A percentile compares a stretch with the other conserved stretches of the same genome.
Evolutionary conservation across 2,113 vertebrate species (phyloP).

Genomic region (Trematocara zebra): DNA sequence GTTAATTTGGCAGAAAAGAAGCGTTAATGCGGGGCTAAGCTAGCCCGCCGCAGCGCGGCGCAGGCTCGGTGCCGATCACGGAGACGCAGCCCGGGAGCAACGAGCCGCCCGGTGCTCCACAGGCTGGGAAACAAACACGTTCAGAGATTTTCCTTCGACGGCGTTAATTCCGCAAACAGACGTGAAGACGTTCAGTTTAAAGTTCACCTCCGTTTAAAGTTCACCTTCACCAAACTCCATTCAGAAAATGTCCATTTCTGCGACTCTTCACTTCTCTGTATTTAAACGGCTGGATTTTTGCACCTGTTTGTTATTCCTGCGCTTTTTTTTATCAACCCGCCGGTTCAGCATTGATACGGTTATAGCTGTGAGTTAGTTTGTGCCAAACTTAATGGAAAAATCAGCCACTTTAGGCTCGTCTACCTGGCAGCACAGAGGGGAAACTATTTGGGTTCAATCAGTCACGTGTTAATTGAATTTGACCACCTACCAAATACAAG

Average conservation of each 20-base stretch:
- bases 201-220: background rate
- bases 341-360: background rate
- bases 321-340: background rate
- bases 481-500: background rate
- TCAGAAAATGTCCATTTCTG: background rate
- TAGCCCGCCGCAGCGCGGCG: background rate
- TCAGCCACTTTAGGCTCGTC: no score
- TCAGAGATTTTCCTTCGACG: background rate
- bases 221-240: background rate
- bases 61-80: background rate
- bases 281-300: background rate
- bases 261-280: background rate
- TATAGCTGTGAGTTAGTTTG: background rate
- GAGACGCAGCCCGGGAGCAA: background rate
- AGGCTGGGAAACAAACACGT: background rate
- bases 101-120: background rate
- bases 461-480: background rate
- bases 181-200: background rate
- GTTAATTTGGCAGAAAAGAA: background rate
- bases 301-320: background rate
- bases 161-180: background rate
- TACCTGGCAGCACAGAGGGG: background rate
- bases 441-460: background rate
- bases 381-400: background rate
- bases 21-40: constrained; percentile 9